phyloP scores from a whole-genome alignment of 1,140 invertebrate species.

The Himalopsyche phryganea region DNA sequence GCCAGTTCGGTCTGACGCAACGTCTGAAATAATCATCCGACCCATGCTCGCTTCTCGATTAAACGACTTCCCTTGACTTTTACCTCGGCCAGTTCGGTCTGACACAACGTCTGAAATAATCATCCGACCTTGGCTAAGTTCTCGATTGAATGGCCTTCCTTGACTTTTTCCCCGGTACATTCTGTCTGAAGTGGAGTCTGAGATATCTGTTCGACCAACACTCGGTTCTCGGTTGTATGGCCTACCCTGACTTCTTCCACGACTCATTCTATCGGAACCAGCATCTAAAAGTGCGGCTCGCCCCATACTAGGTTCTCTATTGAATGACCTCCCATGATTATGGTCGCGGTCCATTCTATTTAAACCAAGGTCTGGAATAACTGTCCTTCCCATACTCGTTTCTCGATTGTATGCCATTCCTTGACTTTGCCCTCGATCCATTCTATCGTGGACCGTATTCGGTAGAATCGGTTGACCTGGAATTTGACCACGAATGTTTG shows the following conservation, averaged over 20 bases:
- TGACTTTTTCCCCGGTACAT: not conserved
- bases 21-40: not conserved
- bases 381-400: slow-evolving; percentile 40
- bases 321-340: not conserved
- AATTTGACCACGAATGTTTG: slow-evolving; percentile 35
- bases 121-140: slow-evolving; percentile 6
- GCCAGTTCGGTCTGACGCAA: not conserved
- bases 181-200: not conserved
- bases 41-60: not conserved
- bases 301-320: slow-evolving; percentile 38
- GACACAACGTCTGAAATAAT: not conserved
- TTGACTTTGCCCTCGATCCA: slow-evolving; percentile 36
- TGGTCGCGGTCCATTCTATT: not conserved
- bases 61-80: not conserved
- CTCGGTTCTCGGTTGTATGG: not conserved
- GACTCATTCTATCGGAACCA: not conserved
- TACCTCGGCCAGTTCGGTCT: not conserved
- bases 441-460: slow-evolving; percentile 17
- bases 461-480: slow-evolving; percentile 16
- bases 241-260: not conserved
- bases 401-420: slow-evolving; percentile 39
- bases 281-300: slow-evolving; percentile 27
- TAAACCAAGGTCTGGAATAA: not conserved
- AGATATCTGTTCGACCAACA: not conserved
- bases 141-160: not conserved